Conservation (phyloP, 2,113 vertebrate species). For the Chlorocebus sabaeus region DNA sequence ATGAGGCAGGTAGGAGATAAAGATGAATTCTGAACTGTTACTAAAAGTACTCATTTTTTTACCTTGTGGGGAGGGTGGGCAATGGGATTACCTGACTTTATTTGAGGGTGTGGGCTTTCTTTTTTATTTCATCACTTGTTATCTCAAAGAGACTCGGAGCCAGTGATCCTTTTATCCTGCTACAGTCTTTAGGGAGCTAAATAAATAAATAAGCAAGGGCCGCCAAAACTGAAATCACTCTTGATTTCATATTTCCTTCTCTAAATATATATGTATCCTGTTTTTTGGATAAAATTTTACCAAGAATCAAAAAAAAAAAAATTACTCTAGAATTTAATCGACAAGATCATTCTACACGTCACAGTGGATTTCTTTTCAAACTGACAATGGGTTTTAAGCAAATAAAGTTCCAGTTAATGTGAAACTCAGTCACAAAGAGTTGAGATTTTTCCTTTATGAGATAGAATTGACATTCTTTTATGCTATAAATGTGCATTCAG, state of each 20-base stretch:
- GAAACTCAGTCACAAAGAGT: slow-evolving; percentile 66
- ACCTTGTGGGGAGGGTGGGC: slow-evolving; percentile 35
- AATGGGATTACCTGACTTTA: neutral
- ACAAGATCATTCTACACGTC: slow-evolving; percentile 13
- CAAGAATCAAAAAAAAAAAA: slow-evolving; percentile 18
- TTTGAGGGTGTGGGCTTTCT: slow-evolving; percentile 13
- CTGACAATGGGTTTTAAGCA: slow-evolving; percentile 70
- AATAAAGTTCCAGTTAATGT: slow-evolving; percentile 76
- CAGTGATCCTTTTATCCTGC: slow-evolving; percentile 52
- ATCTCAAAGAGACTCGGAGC: slow-evolving; percentile 61
- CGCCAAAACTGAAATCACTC: slow-evolving; percentile 58
- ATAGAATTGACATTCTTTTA: slow-evolving; percentile 70
- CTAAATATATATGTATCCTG: slow-evolving; percentile 49
- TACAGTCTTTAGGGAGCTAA: slow-evolving; percentile 46
- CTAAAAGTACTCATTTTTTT: slow-evolving; percentile 73
- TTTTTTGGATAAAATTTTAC: slow-evolving; percentile 69
- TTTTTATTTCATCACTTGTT: slow-evolving; percentile 42
- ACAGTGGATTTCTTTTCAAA: slow-evolving; percentile 64
- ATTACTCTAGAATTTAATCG: slow-evolving; percentile 43
- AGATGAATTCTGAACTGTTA: slow-evolving; percentile 61
- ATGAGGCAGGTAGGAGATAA: slow-evolving; percentile 61
- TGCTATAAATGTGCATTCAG: slow-evolving; percentile 53
- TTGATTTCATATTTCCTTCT: slow-evolving; percentile 64
- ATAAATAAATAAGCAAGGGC: neutral
- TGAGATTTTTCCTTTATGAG: slow-evolving; percentile 67